Evolutionary conservation across 2,113 vertebrate genomes (phyloP).

Genomic region (Brevimyrus niger): DNA sequence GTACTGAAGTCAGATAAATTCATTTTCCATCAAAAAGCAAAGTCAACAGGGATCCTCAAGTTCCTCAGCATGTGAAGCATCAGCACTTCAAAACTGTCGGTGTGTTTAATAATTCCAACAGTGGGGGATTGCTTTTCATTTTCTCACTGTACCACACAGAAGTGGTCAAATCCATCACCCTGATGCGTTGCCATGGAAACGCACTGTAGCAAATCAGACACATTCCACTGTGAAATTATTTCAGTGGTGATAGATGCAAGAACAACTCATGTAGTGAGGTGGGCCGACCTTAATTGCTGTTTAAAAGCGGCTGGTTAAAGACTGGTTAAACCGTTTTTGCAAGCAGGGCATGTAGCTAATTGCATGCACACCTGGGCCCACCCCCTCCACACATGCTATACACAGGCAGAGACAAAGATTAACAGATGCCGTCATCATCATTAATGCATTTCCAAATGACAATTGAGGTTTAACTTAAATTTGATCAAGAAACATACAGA

Average conservation of each 20-base stretch:
- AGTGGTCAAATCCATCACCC: constrained; percentile 24
- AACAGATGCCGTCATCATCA: not conserved
- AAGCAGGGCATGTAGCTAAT: not conserved
- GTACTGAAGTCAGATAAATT: not conserved
- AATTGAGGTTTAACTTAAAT: not conserved
- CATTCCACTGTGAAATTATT: constrained; percentile 32
- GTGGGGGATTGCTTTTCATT: constrained; percentile 55
- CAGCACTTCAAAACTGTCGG: constrained; percentile 16
- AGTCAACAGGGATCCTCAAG: constrained; percentile 18
- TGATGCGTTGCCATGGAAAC: constrained; percentile 59
- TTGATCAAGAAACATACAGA: not conserved
- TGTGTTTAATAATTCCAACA: constrained; percentile 50
- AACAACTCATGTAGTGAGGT: not conserved
- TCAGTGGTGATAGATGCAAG: constrained; percentile 18
- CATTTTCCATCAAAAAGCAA: constrained; percentile 1
- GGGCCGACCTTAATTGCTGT: not conserved
- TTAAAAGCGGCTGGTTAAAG: not conserved
- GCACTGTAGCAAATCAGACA: constrained; percentile 42
- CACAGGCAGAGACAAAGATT: not conserved
- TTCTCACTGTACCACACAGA: constrained; percentile 23
- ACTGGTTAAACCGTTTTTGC: not conserved
- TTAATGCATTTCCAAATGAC: not conserved
- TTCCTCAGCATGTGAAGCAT: not conserved
- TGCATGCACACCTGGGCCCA: not conserved
- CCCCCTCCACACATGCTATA: not conserved